These are phyloP conservation scores for Drosophila parthenogenetica DNA, from an alignment of 2,888 invertebrate species.

Conservation along the genomic window DNA sequence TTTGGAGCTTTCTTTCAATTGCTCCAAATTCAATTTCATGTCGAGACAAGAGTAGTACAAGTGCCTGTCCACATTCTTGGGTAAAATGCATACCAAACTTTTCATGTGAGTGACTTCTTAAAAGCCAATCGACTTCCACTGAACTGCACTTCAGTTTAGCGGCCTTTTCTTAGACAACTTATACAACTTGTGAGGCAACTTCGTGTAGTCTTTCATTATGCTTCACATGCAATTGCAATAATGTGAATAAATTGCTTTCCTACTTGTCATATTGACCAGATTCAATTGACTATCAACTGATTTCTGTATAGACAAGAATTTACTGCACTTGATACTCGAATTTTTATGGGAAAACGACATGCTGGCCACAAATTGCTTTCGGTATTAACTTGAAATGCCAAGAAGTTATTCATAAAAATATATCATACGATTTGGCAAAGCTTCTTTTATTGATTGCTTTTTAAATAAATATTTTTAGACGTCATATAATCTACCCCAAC, in stretches of 20 bases:
- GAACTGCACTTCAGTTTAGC: slow-evolving; percentile 52
- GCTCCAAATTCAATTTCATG: slow-evolving; percentile 75
- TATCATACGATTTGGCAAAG: too few species aligned
- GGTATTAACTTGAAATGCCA: too few species aligned
- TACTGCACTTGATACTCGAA: slow-evolving; percentile 30
- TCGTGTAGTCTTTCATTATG: slow-evolving; percentile 22
- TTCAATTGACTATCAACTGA: slow-evolving; percentile 29
- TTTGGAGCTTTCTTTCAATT: slow-evolving; percentile 56
- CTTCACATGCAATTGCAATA: slow-evolving; percentile 64
- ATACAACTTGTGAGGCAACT: slow-evolving; percentile 34
- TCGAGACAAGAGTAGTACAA: slow-evolving; percentile 31
- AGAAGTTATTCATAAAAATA: too few species aligned
- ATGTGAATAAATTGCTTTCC: slow-evolving; percentile 69
- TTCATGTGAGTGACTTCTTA: slow-evolving; percentile 74
- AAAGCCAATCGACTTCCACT: slow-evolving; percentile 75
- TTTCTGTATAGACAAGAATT: slow-evolving; percentile 19
- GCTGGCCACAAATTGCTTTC: slow-evolving; percentile 28
- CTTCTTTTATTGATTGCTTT: too few species aligned
- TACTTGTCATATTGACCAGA: slow-evolving; percentile 46
- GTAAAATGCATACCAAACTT: slow-evolving; percentile 60
- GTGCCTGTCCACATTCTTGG: slow-evolving; percentile 56
- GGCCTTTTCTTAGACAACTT: slow-evolving; percentile 24
- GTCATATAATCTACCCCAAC: too few species aligned
- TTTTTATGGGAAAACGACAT: slow-evolving; percentile 26
- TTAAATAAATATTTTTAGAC: too few species aligned